These are phyloP conservation scores for Mnemiopsis leidyi DNA, from an alignment of 37 sponge, comb jelly and placozoan species.

Conservation along the genomic window DNA sequence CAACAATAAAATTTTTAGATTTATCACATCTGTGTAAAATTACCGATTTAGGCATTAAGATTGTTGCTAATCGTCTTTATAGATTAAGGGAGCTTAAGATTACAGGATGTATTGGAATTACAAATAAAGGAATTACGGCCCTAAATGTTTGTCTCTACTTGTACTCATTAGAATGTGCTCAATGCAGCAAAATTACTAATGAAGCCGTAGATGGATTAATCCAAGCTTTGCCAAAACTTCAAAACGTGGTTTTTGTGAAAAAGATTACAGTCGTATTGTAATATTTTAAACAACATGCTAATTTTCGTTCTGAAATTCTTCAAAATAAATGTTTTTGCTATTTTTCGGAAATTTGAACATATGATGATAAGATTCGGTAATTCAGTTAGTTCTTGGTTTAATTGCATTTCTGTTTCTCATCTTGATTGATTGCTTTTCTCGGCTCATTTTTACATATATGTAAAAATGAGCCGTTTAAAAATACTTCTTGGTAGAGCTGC, in stretches of 20 bases:
- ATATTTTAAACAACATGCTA: too few relatives aligned
- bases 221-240: not conserved
- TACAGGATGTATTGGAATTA: conserved; percentile 24
- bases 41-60: not conserved
- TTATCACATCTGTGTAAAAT: not conserved
- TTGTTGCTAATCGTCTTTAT: not conserved
- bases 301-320: too few relatives aligned
- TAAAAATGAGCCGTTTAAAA: too few relatives aligned
- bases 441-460: too few relatives aligned
- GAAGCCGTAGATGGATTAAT: not conserved
- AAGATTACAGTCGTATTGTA: not conserved
- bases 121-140: not conserved
- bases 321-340: too few relatives aligned
- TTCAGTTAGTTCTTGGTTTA: too few relatives aligned
- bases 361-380: too few relatives aligned
- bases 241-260: not conserved
- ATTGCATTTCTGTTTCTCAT: too few relatives aligned
- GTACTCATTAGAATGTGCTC: not conserved
- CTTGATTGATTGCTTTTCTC: too few relatives aligned
- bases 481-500: too few relatives aligned
- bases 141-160: not conserved
- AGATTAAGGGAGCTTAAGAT: not conserved
- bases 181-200: not conserved
- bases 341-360: too few relatives aligned
- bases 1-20: not conserved